Percentiles rank a stretch among this genome's conserved stretches.
Evolutionary conservation across 1,140 invertebrate genomes (phyloP).

Genomic region (Physella acuta): DNA sequence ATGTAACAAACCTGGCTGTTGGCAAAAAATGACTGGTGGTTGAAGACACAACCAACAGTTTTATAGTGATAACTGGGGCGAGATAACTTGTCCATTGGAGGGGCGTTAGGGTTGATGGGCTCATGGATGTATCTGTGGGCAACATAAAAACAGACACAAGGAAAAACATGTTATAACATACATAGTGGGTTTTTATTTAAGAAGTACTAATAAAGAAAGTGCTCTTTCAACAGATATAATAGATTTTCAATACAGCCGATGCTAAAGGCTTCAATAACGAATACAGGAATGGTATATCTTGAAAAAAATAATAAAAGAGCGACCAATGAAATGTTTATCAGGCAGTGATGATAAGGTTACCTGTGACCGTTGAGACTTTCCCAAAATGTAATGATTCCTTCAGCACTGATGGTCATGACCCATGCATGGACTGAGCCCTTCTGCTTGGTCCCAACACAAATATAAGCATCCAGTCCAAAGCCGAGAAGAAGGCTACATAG

Average conservation of each 20-base stretch:
- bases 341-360: too few species aligned
- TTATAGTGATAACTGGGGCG: constrained; percentile 56
- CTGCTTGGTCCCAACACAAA: constrained; percentile 58
- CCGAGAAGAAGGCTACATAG: constrained; percentile 61
- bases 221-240: too few species aligned
- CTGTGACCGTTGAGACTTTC: constrained; percentile 59
- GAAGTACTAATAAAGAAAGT: too few species aligned
- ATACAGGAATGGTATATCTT: too few species aligned
- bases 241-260: too few species aligned
- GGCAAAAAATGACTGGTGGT: constrained; percentile 59
- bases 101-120: constrained; percentile 53
- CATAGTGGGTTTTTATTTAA: too few species aligned
- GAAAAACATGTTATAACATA: too few species aligned
- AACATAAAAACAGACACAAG: not conserved
- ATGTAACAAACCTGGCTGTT: constrained; percentile 63
- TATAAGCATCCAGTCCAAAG: constrained; percentile 62
- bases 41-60: constrained; percentile 62
- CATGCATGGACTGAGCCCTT: constrained; percentile 53
- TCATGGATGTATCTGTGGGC: constrained; percentile 53
- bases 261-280: too few species aligned
- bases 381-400: constrained; percentile 58
- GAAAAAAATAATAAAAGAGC: too few species aligned
- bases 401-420: constrained; percentile 54
- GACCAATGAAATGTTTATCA: too few species aligned
- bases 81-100: constrained; percentile 47